Base-by-base conservation (phyloP, 2,888 invertebrate species). In the Dione vanillae region DNA sequence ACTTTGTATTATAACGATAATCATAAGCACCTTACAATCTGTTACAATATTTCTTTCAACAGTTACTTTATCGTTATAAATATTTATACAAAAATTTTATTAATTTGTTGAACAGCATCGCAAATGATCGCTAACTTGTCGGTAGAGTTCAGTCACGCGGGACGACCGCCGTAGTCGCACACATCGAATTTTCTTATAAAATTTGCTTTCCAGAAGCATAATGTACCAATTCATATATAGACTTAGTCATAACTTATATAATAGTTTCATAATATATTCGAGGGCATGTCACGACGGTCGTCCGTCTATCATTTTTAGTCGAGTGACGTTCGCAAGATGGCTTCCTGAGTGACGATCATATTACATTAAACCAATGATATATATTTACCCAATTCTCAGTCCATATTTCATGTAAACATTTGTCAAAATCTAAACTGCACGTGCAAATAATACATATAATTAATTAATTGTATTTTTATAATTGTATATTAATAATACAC, bases 1-100 rank as follows among this genome's bases (percentile, higher is more conserved):
- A 92, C 91, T 91, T 92, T 92, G 91, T 92, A 93, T 92, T 92
- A 91, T 93, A 93, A 92, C 92, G 91, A 92, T 92, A 91, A 87
- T 91, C 89, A 91, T 91, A 93, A 93, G 93, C 92, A 93, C 93
- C 93, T 92, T 92, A 92, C 86, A 90, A 89, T 91, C 89, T 91
- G 89, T 91, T 92, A 92, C 88, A 90, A 88, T 90, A 89, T 86
- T 87, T 89, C 52, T 88, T 85, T 89, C 87, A 92, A 92, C 92
- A 91, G 87, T 92, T 90, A 91, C 85, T 88, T 87, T 91, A 90
- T 85, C 88, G 88, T 90, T 90, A 91, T 86, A 91, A 91, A 92
- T 89, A 92, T 91, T 91, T 89, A 91, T 91, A 92, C 91, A 92
- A 92, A 64, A 92, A 90, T 88, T n/a, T 89, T 88, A 87, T 87